Base-by-base conservation (phyloP, 2,113 vertebrate genomes). In the Ceyx margarethae region DNA sequence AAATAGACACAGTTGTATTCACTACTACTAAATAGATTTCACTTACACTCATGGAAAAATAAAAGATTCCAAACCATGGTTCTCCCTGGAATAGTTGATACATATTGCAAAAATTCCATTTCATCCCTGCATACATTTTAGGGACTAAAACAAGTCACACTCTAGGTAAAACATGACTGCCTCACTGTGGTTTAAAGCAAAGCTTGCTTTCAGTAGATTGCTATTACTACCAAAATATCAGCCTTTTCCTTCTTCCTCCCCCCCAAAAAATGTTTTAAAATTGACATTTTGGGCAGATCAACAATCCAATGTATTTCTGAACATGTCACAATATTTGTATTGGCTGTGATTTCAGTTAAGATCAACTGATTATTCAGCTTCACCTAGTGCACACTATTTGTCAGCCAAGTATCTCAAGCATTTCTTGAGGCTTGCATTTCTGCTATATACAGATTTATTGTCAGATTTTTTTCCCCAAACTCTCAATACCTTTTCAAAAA, bases 141-240 rank as follows among this genome's bases (percentile, higher is more conserved):
- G 76, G 64, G 33, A 80, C 64, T 87, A 82, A 79, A 89, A 53
- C 60, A 54, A 69, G 17, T 54, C 50, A 43, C 0, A 1, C 33
- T 5, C 31, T 89, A 51, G 6, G 54, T 65, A 87, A 96, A 42
- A 45, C 89, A 26, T 80, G 71, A 94, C 85, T 95, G 95, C 95
- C 94, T 94, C 95, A 94, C 91, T 92, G 93, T 95, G 94, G 95
- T 82, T 58, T 54, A 92, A 87, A 94, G 37, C 50, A 82, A 74
- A 11, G 20, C 37, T 91, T 89, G 60, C 85, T 91, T 85, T 28
- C 54, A 62, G 22, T 3, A 62, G 28, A 67, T 74, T 62, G 31
- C 23, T 81, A 5, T 78, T 68, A 21, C 35, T 75, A 26, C 17
- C 14, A 64, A 75, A 77, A 77, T 22, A 65, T 2, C 42, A 29